Base-by-base conservation (phyloP, 2,113 vertebrate species). In the Nansenia antarctica region DNA sequence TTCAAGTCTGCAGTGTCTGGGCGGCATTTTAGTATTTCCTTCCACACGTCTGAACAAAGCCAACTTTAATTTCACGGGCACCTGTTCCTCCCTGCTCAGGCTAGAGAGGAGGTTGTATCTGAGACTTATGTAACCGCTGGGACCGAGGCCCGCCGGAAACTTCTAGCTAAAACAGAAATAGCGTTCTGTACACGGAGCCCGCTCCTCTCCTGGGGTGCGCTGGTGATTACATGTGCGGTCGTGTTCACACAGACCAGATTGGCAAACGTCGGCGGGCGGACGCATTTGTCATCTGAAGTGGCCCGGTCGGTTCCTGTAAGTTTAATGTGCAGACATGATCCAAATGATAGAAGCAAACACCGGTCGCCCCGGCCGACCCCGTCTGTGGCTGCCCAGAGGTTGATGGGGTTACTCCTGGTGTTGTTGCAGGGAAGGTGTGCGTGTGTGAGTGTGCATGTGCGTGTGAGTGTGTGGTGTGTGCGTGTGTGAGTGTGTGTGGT, bases 11-110 rank as follows among this genome's bases (percentile, higher is more conserved):
- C 72, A 79, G 77, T 77, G 62, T n/a, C 70, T 66, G 49, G 53
- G 60, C 69, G 60, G 72, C 62, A 66, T 70, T 72, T 74, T 69
- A 76, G 60, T 57, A 78, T 88, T 80, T 82, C 45, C 68, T 68
- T 42, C 30, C 69, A 69, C 68, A 65, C 72, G 30, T 73, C 64
- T 77, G 61, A 85, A 66, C 76, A 76, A n/a, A 66, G 73, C 77
- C 60, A 52, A 89, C 82, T 91, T 87, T 80, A 84, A 90, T 91
- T 90, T 91, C 88, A 87, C 62, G 61, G 86, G 72, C 82, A 86
- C 82, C 82, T 84, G 79, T 90, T 90, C 80, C 72, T 70, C 82
- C 70, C 62, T 82, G 79, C 79, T 80, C 82, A 57, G 63, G 64
- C 65, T 20, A n/a, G 39, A 85, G 66, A 85, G 66, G 73, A 81